Base-by-base conservation (phyloP, 1,140 invertebrate genomes). In the Anoplophora glabripennis region DNA sequence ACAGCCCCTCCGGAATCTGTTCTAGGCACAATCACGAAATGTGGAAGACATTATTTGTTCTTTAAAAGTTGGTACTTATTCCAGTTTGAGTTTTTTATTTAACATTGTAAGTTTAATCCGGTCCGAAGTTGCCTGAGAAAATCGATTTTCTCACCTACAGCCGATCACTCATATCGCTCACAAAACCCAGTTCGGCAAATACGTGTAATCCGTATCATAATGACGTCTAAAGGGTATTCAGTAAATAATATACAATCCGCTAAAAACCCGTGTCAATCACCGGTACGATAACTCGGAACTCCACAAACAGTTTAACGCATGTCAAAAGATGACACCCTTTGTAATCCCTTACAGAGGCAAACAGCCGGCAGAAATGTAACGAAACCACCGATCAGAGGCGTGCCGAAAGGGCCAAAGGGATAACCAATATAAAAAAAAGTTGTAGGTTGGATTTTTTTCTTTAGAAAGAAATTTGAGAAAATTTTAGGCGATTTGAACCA, bases 271-370 rank as follows among this genome's bases (percentile, higher is more conserved):
- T 36, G 46, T 52, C 38, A 51, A 36, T 53, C 47, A 42, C 49
- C 47, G 34, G 47, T 28, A 15, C 11, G 51, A 38, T 53, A 63
- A 59, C 49, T 58, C 61, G 46, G 59, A 61, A 57, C 37, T 61
- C 59, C 59, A 60, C 63, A 68, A 68, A 65, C 61, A 63, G 57
- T 66, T 68, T 68, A 68, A 66, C 66, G 66, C 61, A 65, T 63
- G 66, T 68, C 66, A 68, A 58, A 47, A 61, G 66, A 66, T 68
- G 66, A 68, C 64, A 68, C 58, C 46, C 48, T 59, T 68, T 68
- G 64, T 65, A 56, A 55, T 56, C 64, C 17, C 17, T 46, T 14
- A 46, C 14, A 15, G 37, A 53, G 28, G 9, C 37, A 17, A 14
- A 35, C 35, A 53, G 15, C 37, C 47, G 47, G 49, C 18, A 17